A percentile compares a stretch with the other conserved stretches of the same genome.
phyloP scores from a whole-genome alignment of 2,797 vertebrate genomes.

The Sebastes reedi region DNA sequence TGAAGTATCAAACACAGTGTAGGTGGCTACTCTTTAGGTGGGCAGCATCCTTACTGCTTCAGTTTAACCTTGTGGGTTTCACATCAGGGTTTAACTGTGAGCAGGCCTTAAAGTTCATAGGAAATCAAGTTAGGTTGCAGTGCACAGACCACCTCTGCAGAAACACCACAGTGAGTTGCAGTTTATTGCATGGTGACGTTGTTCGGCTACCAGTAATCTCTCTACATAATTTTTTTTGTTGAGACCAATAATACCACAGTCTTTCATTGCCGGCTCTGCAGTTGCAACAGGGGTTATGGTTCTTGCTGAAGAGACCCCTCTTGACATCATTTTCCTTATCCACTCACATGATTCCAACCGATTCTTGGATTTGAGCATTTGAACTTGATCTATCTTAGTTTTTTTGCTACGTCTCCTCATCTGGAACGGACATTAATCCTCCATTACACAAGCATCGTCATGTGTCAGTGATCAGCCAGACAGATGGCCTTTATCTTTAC shows the following conservation, averaged over 20 bases:
- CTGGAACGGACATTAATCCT: neutral
- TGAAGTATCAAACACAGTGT: neutral
- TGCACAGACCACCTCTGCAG: neutral
- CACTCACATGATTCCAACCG: neutral
- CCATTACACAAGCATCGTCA: neutral
- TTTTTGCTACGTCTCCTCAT: neutral
- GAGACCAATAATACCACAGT: neutral
- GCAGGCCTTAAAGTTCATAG: neutral
- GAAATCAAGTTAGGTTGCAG: neutral
- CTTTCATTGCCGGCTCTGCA: neutral
- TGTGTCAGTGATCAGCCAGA: neutral
- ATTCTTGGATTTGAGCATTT: neutral
- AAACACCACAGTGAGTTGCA: neutral
- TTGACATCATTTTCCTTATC: neutral
- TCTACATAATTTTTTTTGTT: fast-evolving
- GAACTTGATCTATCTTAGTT: neutral
- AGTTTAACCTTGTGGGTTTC: neutral
- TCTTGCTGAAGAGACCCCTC: neutral
- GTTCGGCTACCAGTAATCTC: neutral
- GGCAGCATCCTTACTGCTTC: neutral
- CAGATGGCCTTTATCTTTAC: neutral
- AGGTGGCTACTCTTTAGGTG: too few relatives aligned
- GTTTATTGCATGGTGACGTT: fast-evolving
- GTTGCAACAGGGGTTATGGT: neutral
- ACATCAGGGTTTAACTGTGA: neutral